A percentile compares a stretch with the other conserved stretches of the same genome.
Evolutionary conservation across 1,140 invertebrate species (phyloP).

Genomic region (Ostrea edulis): DNA sequence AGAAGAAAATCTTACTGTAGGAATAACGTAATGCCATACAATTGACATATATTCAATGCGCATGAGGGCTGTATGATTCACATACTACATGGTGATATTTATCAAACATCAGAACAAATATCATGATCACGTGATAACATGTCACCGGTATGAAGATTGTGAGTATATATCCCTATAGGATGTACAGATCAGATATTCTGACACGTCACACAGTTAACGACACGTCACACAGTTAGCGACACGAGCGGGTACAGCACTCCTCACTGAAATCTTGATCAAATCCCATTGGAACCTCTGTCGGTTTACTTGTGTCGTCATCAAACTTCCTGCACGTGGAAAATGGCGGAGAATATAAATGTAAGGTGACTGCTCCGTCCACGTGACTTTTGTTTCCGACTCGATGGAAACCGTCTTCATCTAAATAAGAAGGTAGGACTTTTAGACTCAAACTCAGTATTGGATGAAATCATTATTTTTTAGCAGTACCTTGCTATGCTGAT

Average conservation of each 20-base stretch:
- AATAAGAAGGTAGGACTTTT: too few species aligned
- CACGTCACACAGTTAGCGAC: not conserved
- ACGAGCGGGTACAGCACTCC: not conserved
- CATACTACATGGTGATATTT: too few species aligned
- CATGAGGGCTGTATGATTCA: too few species aligned
- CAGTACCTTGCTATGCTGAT: not conserved
- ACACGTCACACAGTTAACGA: too few species aligned
- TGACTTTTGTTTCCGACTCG: conserved; percentile 96
- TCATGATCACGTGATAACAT: too few species aligned
- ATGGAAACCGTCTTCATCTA: conserved; percentile 86
- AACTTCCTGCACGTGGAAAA: conserved; percentile 93
- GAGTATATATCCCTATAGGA: too few species aligned
- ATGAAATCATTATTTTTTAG: not conserved
- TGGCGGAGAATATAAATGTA: conserved; percentile 97
- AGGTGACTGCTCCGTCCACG: conserved; percentile 90
- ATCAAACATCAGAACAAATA: too few species aligned
- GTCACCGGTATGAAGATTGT: too few species aligned
- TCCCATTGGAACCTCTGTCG: conserved; percentile 17
- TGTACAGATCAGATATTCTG: not conserved
- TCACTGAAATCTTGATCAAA: conserved; percentile 1
- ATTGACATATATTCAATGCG: too few species aligned
- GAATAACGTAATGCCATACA: too few species aligned
- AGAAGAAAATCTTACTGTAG: too few species aligned
- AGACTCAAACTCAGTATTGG: not conserved
- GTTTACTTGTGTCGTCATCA: conserved; percentile 90